Evolutionary conservation across 2,888 invertebrate species (phyloP), one percentile per base, ranked within the genome.

Genomic region (Lasius fuliginosus): DNA sequence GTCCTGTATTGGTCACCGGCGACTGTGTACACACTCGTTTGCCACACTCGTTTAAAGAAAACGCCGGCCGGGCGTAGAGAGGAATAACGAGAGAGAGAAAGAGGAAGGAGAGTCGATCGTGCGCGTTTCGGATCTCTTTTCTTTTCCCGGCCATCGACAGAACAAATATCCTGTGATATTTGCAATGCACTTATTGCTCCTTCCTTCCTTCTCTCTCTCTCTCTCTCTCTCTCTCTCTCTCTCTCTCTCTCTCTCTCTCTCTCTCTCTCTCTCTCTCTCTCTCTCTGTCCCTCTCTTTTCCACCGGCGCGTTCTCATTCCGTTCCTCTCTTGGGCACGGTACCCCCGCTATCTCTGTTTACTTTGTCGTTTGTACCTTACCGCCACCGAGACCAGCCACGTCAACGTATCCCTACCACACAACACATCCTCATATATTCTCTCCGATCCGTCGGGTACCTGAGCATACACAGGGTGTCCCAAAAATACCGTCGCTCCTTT

Each of bases 161-260:
- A 87, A 89, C 84, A 90, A 90, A 90, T 88, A 89, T 75, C 85
- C 75, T 56, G 84, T 74, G 86, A 86, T 90, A 89, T 90, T 90
- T 90, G 87, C 90, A 84, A 90, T 90, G 87, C 90, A 89, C 90
- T 86, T 89, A 85, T 89, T 90, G 87, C 88, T 88, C 88, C 89
- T 86, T 49, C 64, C 71, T 36, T n/a, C 23, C 33, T 11, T 27
- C n/a, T 46, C 30, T 23, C 23, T 15, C 27, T 30, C 36, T 27
- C 58, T 5, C 27, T 5, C n/a, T 23, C 12, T 36, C 33, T 30
- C n/a, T 40, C 27, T 23, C 5, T 36, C 46, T 53, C 0, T n/a
- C 23, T 42, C 15, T 27, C n/a, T 46, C 30, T 23, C 23, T 15
- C 27, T 30, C 36, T 27, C 58, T 5, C 27, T 5, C n/a, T 23